A percentile compares a stretch with the other conserved stretches of the same genome.
Evolutionary conservation across 2,797 vertebrate genomes (phyloP).

Genomic region (Squalus acanthias): DNA sequence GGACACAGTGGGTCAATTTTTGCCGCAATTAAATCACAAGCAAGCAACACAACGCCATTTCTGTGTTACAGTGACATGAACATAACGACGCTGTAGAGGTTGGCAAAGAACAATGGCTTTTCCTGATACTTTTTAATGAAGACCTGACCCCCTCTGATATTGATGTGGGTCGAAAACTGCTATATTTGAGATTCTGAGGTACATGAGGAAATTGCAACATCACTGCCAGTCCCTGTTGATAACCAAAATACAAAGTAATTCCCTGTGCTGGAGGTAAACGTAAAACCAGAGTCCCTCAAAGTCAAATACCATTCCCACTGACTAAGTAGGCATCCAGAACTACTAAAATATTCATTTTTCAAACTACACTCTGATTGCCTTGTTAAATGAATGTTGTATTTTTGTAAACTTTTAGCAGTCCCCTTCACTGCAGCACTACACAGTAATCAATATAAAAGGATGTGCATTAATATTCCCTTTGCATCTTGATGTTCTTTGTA

Average conservation of each 20-base stretch:
- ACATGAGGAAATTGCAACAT: not conserved
- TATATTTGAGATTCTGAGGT: not conserved
- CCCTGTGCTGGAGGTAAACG: not conserved
- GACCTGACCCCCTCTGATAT: not conserved
- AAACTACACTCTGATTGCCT: not conserved
- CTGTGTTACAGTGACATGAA: not conserved
- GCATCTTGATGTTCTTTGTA: not conserved
- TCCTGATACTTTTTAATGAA: not conserved
- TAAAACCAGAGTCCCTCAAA: not conserved
- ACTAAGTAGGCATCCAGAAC: not conserved
- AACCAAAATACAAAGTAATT: not conserved
- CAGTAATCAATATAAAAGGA: not conserved
- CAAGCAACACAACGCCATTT: not conserved
- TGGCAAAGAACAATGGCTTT: not conserved
- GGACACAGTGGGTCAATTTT: not conserved
- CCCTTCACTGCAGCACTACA: not conserved
- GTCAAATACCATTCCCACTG: not conserved
- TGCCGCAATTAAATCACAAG: not conserved
- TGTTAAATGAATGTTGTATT: not conserved
- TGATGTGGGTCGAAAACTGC: not conserved
- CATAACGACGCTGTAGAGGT: not conserved
- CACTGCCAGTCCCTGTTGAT: not conserved
- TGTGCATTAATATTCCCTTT: not conserved
- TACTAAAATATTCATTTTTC: slow-evolving; percentile 5
- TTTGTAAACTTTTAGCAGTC: not conserved